These are phyloP conservation scores for Amblyjoppa proteus DNA, from an alignment of 2,888 invertebrate species.

Conservation along the genomic window DNA sequence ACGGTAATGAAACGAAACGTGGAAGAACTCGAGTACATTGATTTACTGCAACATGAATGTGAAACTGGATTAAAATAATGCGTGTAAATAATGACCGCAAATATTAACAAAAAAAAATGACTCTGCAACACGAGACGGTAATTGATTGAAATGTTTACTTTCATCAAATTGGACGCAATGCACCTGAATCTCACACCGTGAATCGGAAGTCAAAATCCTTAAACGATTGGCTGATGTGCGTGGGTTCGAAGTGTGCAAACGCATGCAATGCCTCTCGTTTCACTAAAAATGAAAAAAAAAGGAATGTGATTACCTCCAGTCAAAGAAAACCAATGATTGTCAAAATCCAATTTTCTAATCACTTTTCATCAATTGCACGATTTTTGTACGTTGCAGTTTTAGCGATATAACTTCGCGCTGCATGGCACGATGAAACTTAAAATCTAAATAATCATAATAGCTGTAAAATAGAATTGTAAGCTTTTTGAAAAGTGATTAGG, in stretches of 20 bases:
- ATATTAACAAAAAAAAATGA: neutral
- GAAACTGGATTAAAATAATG: conserved; percentile 21
- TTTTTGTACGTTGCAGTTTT: neutral
- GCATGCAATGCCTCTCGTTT: neutral
- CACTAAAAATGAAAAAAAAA: neutral
- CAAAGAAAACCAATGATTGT: neutral
- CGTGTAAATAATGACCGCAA: neutral
- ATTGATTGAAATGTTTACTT: neutral
- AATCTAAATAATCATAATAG: neutral
- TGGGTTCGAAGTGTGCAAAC: neutral
- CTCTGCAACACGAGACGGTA: neutral
- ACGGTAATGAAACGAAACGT: conserved; percentile 3
- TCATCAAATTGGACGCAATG: neutral
- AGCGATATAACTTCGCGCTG: neutral
- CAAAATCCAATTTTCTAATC: conserved; percentile 9
- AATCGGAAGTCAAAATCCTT: conserved; percentile 13
- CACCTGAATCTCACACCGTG: neutral
- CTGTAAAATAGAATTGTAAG: neutral
- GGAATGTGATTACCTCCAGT: conserved; percentile 12
- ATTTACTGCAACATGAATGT: conserved; percentile 19
- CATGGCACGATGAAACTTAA: neutral
- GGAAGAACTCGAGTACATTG: conserved; percentile 26
- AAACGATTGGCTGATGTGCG: neutral
- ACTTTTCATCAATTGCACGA: neutral
- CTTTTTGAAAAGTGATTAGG: neutral